These are phyloP conservation scores for Pseudorhombus dupliciocellatus DNA, from an alignment of 2,113 vertebrate genomes.

Conservation along the genomic window DNA sequence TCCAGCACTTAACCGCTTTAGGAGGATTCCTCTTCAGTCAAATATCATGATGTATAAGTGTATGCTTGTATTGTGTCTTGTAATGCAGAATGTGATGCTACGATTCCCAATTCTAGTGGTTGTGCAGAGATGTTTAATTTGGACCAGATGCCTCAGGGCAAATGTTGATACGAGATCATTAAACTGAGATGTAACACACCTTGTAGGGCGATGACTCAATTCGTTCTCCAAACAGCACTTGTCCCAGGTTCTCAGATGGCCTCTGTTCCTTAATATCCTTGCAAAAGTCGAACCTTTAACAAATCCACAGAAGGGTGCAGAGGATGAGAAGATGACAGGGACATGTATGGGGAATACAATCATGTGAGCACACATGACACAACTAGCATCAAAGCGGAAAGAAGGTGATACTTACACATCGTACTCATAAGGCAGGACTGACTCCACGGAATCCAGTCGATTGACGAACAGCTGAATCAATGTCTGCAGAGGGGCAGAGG, in stretches of 20 bases:
- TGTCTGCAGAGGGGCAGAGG: constrained; percentile 79
- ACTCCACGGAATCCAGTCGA: constrained; percentile 97
- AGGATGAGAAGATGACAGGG: not conserved
- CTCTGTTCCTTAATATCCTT: constrained; percentile 88
- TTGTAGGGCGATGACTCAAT: constrained; percentile 97
- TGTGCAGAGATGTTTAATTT: not conserved
- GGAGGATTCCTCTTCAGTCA: no score
- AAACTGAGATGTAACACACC: constrained; percentile 70
- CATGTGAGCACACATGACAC: not conserved
- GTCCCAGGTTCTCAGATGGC: constrained; percentile 97
- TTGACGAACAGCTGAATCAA: constrained; percentile 94
- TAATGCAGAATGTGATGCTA: no score
- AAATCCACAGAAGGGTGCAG: not conserved
- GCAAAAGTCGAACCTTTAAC: constrained; percentile 95
- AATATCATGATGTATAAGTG: no score
- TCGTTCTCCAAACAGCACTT: constrained; percentile 97
- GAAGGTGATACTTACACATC: constrained; percentile 87
- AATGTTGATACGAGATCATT: not conserved
- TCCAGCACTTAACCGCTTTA: no score
- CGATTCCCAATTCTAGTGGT: no score
- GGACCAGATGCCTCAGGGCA: not conserved
- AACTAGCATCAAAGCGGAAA: not conserved
- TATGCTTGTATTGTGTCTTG: no score
- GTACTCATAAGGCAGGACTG: constrained; percentile 98
- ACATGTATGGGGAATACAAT: not conserved